Conservation (phyloP, 2,797 vertebrate species). For the Platyrinchus mystaceus region DNA sequence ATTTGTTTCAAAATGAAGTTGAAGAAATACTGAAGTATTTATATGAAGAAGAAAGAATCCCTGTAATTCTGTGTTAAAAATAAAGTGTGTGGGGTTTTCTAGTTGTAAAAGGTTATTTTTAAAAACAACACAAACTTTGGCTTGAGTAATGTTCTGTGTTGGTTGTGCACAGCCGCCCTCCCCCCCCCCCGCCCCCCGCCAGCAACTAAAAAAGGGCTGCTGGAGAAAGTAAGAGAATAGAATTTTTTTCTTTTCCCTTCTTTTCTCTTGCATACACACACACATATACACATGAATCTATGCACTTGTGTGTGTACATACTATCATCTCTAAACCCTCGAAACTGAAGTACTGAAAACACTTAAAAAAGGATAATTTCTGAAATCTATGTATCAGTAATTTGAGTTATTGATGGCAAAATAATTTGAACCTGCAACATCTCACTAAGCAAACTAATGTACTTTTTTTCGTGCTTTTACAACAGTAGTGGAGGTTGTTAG, state of each 20-base stretch:
- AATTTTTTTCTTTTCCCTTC: not conserved
- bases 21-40: not conserved
- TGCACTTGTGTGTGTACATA: not conserved
- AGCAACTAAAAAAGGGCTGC: not conserved
- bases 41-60: not conserved
- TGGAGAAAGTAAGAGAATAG: not conserved
- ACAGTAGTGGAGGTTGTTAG: not conserved
- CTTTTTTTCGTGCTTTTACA: not conserved
- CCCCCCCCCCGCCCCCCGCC: not conserved
- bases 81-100: not conserved
- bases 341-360: not conserved
- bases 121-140: constrained; percentile 3
- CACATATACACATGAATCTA: rapidly evolving
- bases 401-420: not conserved
- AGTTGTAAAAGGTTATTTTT: not conserved
- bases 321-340: not conserved
- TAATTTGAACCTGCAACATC: not conserved
- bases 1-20: not conserved
- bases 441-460: not conserved
- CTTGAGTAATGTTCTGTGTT: not conserved
- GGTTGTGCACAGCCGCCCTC: not conserved
- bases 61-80: not conserved
- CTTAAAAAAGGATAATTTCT: not conserved
- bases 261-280: not conserved
- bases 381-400: not conserved